These are phyloP conservation scores for Caenorhabditis doughertyi DNA, from an alignment of 2,888 invertebrate species.

Conservation along the genomic window DNA sequence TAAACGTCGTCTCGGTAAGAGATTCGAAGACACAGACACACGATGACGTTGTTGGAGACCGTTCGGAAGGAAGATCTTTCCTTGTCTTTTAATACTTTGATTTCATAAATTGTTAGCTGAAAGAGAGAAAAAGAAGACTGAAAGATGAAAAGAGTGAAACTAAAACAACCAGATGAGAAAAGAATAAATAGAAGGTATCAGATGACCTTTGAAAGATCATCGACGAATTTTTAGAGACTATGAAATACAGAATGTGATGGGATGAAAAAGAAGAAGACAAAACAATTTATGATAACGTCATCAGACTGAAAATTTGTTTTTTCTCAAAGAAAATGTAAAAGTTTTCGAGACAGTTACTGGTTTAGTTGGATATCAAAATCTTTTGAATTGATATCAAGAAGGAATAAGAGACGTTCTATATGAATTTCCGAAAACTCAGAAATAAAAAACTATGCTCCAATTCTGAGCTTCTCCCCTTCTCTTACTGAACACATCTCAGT, in stretches of 20 bases:
- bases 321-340: background rate
- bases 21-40: slow-evolving; percentile 34
- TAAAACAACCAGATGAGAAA: background rate
- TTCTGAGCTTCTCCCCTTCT: too few species aligned
- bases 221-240: slow-evolving; percentile 18
- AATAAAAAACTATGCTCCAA: too few species aligned
- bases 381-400: background rate
- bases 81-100: slow-evolving; percentile 46
- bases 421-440: too few species aligned
- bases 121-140: slow-evolving; percentile 1
- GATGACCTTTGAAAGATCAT: slow-evolving; percentile 51
- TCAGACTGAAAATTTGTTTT: background rate
- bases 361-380: too few species aligned
- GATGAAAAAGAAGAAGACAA: background rate
- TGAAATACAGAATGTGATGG: background rate
- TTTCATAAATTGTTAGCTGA: slow-evolving; percentile 22
- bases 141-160: slow-evolving; percentile 1
- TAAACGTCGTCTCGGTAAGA: slow-evolving; percentile 58
- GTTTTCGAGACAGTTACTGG: too few species aligned
- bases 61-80: slow-evolving; percentile 41
- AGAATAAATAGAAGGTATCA: slow-evolving; percentile 25
- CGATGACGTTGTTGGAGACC: slow-evolving; percentile 50
- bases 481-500: too few species aligned
- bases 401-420: background rate
- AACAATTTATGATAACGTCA: background rate